Base-by-base conservation (phyloP, 2,113 vertebrate species). In the Saccopteryx bilineata region DNA sequence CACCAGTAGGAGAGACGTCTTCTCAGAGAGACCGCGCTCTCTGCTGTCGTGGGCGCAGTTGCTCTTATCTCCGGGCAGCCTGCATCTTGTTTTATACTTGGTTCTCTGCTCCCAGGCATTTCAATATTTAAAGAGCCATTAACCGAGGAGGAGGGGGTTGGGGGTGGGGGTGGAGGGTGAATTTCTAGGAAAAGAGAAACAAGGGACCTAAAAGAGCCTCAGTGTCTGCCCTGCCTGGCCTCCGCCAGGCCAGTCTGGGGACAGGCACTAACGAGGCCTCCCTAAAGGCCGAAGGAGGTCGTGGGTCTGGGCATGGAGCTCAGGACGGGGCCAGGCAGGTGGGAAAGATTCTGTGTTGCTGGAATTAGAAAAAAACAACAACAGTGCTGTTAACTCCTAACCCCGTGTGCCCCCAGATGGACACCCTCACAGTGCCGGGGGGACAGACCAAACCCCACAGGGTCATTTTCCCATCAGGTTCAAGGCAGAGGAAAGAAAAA, bases 61-160 rank as follows among this genome's bases (percentile, higher is more conserved):
- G 99, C 98, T 99, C 98, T 98, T 99, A 99, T 99, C 98, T 98
- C 99, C 99, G 99, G 99, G 99, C 98, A 99, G 97, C 90, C 94
- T 93, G 90, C 19, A 0, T 71, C 94, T 96, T 93, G 93, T 95
- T 96, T 96, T 96, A 86, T 96, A 96, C 39, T 96, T 97, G 91
- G 13, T 17, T 72, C 9, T 72, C 33, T 97, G 96, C 95, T 97
- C 95, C 92, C 88, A 94, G 61, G 96, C 96, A 97, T 98, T 97
- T 98, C 97, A 98, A 94, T 97, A 97, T 97, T 98, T 98, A 98
- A 98, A 98, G 98, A 97, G 97, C 97, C 95, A 95, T 97, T 98
- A 94, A 95, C 94, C 82, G 91, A 86, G 39, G 39, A 39, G 39
- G 39, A 39, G 39, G 39, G 39, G 39, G 39, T 39, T 39, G 39